These are phyloP conservation scores for Halocynthia roretzi DNA, from an alignment of 23 tunicate species.

Conservation along the genomic window DNA sequence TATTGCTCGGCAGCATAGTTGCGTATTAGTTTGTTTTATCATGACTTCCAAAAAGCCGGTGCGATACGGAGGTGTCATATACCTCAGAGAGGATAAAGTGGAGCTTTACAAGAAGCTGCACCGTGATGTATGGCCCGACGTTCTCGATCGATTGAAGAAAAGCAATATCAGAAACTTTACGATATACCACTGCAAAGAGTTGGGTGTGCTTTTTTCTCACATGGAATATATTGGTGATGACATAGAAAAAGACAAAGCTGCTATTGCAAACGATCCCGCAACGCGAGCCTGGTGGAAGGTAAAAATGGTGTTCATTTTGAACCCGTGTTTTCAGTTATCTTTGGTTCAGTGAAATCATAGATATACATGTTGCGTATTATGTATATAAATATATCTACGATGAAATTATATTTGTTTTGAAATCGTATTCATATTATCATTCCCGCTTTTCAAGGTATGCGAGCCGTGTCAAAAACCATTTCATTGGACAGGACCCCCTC, in stretches of 20 bases:
- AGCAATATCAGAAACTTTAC: slow-evolving; percentile 90
- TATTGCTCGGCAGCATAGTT: too few species aligned
- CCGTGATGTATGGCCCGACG: slow-evolving; percentile 75
- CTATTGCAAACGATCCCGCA: slow-evolving; percentile 52
- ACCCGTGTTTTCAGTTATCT: background rate
- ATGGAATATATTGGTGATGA: slow-evolving; percentile 81
- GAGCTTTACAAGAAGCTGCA: slow-evolving; percentile 82
- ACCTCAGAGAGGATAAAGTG: slow-evolving; percentile 43
- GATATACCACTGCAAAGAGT: slow-evolving; percentile 74
- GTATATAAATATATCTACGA: background rate
- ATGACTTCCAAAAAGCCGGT: slow-evolving; percentile 41
- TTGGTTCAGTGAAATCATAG: background rate
- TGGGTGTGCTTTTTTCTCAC: slow-evolving; percentile 77
- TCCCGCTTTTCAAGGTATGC: slow-evolving; percentile 43
- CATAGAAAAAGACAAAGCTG: slow-evolving; percentile 52
- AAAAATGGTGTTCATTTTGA: background rate
- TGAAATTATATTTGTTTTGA: background rate
- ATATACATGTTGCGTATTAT: background rate
- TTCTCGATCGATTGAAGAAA: slow-evolving; percentile 37
- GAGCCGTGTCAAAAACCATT: slow-evolving; percentile 89
- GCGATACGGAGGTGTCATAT: slow-evolving; percentile 64
- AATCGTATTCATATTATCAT: background rate
- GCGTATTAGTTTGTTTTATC: background rate
- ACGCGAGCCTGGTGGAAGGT: slow-evolving; percentile 96
- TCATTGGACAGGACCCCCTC: slow-evolving; percentile 75